Evolutionary conservation across 2,888 invertebrate genomes (phyloP).

Genomic region (Stenoptilia bipunctidactyla): DNA sequence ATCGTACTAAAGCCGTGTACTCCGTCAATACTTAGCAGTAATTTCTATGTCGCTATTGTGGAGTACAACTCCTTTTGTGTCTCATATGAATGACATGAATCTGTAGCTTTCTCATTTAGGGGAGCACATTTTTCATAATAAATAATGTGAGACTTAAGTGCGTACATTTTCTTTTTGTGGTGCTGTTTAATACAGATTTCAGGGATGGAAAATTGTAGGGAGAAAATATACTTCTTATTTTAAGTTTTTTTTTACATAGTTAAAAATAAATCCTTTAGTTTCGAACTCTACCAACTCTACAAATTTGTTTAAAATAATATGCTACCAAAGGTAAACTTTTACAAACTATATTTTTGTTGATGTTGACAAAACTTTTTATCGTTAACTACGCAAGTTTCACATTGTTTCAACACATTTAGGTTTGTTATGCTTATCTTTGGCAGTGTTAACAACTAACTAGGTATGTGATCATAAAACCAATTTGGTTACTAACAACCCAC

Average conservation of each 20-base stretch:
- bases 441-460: constrained; percentile 57
- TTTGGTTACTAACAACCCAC: background rate
- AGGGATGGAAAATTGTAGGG: no score
- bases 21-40: constrained; percentile 35
- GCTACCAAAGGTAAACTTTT: no score
- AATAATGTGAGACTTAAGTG: no score
- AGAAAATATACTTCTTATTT: no score
- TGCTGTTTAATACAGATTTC: no score
- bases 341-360: no score
- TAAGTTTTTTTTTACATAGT: no score
- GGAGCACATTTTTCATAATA: background rate
- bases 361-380: constrained; percentile 4
- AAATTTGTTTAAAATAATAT: no score
- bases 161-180: no score
- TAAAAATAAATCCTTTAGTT: no score
- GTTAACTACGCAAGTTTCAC: constrained; percentile 2
- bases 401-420: constrained; percentile 18
- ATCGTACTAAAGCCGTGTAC: constrained; percentile 8
- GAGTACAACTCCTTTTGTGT: constrained; percentile 29
- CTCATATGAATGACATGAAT: constrained; percentile 30
- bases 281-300: no score
- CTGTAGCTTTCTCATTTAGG: constrained; percentile 24
- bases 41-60: constrained; percentile 39
- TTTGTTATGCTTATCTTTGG: constrained; percentile 52
- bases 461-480: constrained; percentile 19